phyloP scores from a whole-genome alignment of 2,797 vertebrate species.

The Cichlasoma orientale region DNA sequence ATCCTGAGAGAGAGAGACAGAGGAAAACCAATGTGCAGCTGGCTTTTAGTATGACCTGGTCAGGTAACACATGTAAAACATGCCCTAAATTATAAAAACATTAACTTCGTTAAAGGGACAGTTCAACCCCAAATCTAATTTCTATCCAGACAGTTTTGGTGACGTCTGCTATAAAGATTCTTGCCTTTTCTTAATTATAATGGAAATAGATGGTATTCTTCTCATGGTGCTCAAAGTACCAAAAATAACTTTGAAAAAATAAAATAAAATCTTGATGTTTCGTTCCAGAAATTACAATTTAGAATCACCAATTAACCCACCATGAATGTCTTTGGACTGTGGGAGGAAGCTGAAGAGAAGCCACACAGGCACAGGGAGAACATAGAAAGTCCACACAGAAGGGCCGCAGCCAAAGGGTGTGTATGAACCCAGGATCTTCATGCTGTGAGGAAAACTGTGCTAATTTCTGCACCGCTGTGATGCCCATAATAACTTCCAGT shows the following conservation, averaged over 20 bases:
- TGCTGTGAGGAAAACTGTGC: not conserved
- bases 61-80: not conserved
- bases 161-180: not conserved
- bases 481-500: not conserved
- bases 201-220: not conserved
- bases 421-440: not conserved
- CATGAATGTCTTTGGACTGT: not conserved
- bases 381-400: not conserved
- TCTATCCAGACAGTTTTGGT: not conserved
- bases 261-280: not conserved
- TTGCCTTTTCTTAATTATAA: not conserved
- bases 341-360: not conserved
- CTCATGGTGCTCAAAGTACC: not conserved
- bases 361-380: not conserved
- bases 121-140: not conserved
- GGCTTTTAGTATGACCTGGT: not conserved
- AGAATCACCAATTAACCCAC: not conserved
- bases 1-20: constrained; percentile 81
- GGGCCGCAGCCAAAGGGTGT: not conserved
- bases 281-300: not conserved
- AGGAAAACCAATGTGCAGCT: not conserved
- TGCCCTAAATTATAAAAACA: not conserved
- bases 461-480: no score
- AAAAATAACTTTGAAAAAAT: not conserved
- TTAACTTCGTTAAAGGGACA: not conserved